A percentile compares a stretch with the other conserved stretches of the same genome.
These are phyloP conservation scores for Xenops minutus DNA, from an alignment of 2,797 vertebrate species.

Conservation along the genomic window DNA sequence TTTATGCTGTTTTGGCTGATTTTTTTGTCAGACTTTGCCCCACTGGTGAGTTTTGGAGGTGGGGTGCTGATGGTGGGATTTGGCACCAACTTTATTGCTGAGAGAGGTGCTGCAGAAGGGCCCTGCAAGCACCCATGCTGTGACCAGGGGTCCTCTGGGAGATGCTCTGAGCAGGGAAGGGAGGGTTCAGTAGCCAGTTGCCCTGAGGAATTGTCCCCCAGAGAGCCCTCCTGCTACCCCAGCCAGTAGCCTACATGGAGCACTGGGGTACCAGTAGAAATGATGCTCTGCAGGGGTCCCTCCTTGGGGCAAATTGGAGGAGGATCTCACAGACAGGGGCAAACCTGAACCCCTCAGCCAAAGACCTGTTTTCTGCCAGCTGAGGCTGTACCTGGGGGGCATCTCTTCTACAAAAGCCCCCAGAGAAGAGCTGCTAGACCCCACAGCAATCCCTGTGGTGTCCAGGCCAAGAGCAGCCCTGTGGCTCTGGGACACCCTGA, in stretches of 20 bases:
- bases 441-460: rapidly evolving
- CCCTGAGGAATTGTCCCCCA: not conserved
- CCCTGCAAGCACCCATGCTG: not conserved
- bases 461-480: not conserved
- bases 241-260: rapidly evolving
- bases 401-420: not conserved
- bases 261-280: not conserved
- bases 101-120: not conserved
- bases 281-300: rapidly evolving
- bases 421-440: not conserved
- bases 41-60: not conserved
- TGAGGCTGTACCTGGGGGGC: not conserved
- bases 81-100: not conserved
- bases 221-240: not conserved
- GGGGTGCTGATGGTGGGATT: too few relatives aligned
- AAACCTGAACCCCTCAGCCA: not conserved
- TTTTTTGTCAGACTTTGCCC: not conserved
- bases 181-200: not conserved
- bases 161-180: not conserved
- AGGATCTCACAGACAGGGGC: not conserved
- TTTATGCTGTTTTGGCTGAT: not conserved
- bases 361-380: not conserved
- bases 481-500: not conserved
- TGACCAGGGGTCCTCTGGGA: not conserved
- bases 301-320: rapidly evolving